Evolutionary conservation across 2,888 invertebrate genomes (phyloP).

Genomic region (Dioctria linearis): DNA sequence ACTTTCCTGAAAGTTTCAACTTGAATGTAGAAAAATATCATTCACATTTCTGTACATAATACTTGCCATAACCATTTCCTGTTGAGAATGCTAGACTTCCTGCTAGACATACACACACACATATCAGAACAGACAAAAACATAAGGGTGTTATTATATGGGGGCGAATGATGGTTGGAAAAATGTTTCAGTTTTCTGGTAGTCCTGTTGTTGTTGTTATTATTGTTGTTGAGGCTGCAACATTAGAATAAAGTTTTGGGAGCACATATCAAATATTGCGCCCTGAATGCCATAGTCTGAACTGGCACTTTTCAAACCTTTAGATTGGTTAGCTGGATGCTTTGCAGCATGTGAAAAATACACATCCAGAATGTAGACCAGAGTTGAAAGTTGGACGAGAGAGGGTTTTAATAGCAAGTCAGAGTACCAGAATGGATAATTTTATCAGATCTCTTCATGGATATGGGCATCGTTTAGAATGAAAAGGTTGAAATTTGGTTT

Average conservation of each 20-base stretch:
- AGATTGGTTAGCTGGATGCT: constrained; percentile 16
- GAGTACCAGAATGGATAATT: constrained; percentile 51
- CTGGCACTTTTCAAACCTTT: constrained; percentile 15
- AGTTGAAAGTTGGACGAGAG: background rate
- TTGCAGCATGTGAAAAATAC: background rate
- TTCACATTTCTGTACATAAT: background rate
- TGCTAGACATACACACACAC: background rate
- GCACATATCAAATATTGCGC: background rate
- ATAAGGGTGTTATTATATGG: constrained; percentile 16
- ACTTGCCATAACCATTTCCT: constrained; percentile 37
- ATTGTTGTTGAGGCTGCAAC: constrained; percentile 31
- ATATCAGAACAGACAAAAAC: constrained; percentile 14
- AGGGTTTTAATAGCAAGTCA: constrained; percentile 50
- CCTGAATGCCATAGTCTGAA: background rate
- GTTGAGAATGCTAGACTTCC: constrained; percentile 25
- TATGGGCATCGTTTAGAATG: constrained; percentile 38
- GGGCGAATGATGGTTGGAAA: background rate
- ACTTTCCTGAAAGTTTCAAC: constrained; percentile 27
- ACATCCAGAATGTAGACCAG: too few relatives aligned
- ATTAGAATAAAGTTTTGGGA: constrained; percentile 48
- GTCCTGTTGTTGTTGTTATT: background rate
- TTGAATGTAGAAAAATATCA: constrained; percentile 47
- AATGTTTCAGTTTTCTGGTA: constrained; percentile 1
- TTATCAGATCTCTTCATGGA: constrained; percentile 50
- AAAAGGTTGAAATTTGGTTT: constrained; percentile 52